phyloP scores from a whole-genome alignment of 2,113 vertebrate genomes.

The Proterorhinus semilunaris region DNA sequence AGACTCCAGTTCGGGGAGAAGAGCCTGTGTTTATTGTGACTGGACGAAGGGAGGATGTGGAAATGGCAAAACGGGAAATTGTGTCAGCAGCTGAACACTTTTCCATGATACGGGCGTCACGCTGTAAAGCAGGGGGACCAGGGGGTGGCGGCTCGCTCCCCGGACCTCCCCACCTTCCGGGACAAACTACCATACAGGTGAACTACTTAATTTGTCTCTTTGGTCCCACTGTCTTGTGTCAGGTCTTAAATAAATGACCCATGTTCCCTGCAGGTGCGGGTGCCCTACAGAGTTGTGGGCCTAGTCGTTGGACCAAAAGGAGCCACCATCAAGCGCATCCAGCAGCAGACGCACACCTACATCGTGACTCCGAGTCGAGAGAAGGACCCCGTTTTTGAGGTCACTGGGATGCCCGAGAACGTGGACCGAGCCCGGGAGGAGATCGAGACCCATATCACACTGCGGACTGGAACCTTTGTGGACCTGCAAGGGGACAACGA shows the following conservation, averaged over 20 bases:
- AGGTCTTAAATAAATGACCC: background rate
- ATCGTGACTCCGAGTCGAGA: constrained; percentile 94
- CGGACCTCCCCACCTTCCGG: constrained; percentile 89
- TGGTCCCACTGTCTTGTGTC: too few relatives aligned
- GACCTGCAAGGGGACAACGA: constrained; percentile 91
- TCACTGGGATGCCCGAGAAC: constrained; percentile 97
- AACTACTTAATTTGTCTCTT: background rate
- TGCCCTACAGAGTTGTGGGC: constrained; percentile 94
- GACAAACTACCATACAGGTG: constrained; percentile 98
- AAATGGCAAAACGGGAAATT: constrained; percentile 96
- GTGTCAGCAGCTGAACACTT: constrained; percentile 94
- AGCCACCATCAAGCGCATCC: constrained; percentile 97
- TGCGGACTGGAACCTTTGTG: constrained; percentile 90
- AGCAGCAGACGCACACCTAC: constrained; percentile 97
- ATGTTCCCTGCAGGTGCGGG: constrained; percentile 81
- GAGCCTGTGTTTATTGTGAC: constrained; percentile 96
- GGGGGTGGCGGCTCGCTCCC: constrained; percentile 73
- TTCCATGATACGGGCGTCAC: constrained; percentile 92
- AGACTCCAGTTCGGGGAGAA: constrained; percentile 92
- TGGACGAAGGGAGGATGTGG: constrained; percentile 92
- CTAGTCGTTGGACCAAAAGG: constrained; percentile 96
- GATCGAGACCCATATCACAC: constrained; percentile 97
- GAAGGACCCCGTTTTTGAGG: constrained; percentile 95
- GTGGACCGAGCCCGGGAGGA: constrained; percentile 93
- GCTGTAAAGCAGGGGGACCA: constrained; percentile 79